These are phyloP conservation scores for Felis chaus DNA, from an alignment of 2,113 vertebrate genomes.

Conservation along the genomic window DNA sequence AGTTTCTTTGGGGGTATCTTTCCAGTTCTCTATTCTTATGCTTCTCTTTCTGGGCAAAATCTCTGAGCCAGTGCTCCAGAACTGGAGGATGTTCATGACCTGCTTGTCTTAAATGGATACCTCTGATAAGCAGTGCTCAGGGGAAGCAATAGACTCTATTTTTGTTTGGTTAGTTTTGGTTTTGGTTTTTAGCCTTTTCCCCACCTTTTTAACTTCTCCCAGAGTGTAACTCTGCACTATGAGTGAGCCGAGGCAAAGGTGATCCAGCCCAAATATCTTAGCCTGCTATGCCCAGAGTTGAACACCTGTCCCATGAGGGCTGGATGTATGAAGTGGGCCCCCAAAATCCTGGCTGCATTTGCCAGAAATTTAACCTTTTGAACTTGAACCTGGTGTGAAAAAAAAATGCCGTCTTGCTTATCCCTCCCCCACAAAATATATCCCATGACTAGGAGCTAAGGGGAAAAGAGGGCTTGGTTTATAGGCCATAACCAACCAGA, in stretches of 20 bases:
- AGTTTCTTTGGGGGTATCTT: background rate
- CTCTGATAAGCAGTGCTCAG: background rate
- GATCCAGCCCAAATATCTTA: rapidly evolving
- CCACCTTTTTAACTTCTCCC: background rate
- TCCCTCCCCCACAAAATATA: background rate
- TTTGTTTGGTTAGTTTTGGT: background rate
- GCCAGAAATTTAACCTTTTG: background rate
- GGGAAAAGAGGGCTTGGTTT: background rate
- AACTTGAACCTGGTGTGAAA: background rate
- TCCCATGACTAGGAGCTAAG: background rate
- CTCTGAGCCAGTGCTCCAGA: background rate
- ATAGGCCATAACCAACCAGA: background rate
- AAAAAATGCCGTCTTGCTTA: background rate
- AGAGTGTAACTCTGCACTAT: background rate
- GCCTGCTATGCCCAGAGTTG: background rate
- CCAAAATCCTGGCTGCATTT: background rate
- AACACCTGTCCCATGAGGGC: background rate
- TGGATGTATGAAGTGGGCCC: background rate
- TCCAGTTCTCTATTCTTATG: background rate
- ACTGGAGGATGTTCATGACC: background rate
- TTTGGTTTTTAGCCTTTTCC: background rate
- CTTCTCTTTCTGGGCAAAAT: background rate
- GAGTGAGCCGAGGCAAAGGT: background rate
- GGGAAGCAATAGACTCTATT: background rate
- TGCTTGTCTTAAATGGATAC: background rate